Evolutionary conservation across 2,113 vertebrate genomes (phyloP), one percentile per base, ranked within the genome.

Genomic region (Leiothrix lutea): DNA sequence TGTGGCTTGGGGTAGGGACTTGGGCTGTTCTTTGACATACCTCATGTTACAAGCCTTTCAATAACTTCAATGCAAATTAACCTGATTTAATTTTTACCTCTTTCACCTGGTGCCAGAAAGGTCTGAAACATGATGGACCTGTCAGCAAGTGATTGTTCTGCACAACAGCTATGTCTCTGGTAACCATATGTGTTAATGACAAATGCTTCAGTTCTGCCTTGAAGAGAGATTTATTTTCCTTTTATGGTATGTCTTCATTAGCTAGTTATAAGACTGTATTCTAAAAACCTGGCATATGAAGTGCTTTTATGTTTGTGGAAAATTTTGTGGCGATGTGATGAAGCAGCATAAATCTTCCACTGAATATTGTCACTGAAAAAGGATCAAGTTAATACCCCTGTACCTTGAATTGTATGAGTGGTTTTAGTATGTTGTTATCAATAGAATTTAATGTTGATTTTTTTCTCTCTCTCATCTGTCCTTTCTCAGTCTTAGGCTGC

Each of bases 51-150:
- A 78, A 64, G 23, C 78, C 92, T 97, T 98, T 98, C 97, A 97
- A 94, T 96, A 95, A 95, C 88, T 74, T 82, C 90, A 97, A 92
- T 92, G 92, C 92, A 96, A 94, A 98, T 98, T 97, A 98, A 97
- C 97, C 89, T 97, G 65, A 54, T 80, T 86, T 90, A 64, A 81
- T 75, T 90, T 96, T 95, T 78, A 67, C 50, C 50, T 90, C 45
- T 44, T 94, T 71, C 47, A 82, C 61, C 53, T 93, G 58, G 44
- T 96, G 18, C 42, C 54, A 58, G 47, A 77, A 81, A 91, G 87
- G 94, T 97, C 97, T 97, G 96, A 97, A 97, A 89, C 86, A 61
- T 94, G 95, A 98, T 96, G 94, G 86, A 97, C 86, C 67, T 88
- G 93, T 97, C 86, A 96, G 95, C 97, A 98, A 97, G 97, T 96